phyloP scores from a whole-genome alignment of 1,140 invertebrate species.

The Papilio helenus region DNA sequence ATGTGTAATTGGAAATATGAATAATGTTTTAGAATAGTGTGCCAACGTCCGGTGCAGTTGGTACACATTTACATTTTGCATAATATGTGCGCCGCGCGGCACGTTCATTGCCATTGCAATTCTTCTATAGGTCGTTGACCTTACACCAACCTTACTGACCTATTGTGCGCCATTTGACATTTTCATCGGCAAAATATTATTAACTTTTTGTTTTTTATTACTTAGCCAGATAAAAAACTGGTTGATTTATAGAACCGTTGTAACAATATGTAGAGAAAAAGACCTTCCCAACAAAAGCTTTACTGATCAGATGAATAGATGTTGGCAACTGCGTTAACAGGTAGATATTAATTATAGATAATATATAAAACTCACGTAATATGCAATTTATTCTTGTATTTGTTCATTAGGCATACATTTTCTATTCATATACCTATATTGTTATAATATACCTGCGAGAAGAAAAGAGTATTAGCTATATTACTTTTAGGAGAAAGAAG shows the following conservation, averaged over 20 bases:
- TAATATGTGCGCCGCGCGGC: constrained; percentile 9
- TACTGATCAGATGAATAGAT: neutral
- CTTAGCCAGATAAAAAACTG: too few relatives aligned
- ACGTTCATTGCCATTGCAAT: constrained; percentile 12
- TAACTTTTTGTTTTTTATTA: neutral
- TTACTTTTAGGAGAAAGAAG: too few relatives aligned
- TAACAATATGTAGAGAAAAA: neutral
- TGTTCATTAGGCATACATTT: neutral
- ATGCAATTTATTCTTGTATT: neutral
- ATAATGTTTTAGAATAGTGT: neutral
- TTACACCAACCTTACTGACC: constrained; percentile 6
- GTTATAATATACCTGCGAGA: neutral
- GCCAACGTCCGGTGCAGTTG: neutral
- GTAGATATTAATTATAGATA: constrained; percentile 13
- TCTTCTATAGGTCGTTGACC: constrained; percentile 18
- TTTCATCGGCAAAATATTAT: neutral
- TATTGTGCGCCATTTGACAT: neutral
- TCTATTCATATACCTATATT: neutral
- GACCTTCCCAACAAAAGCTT: neutral
- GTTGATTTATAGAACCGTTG: too few relatives aligned
- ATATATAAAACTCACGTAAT: constrained; percentile 18
- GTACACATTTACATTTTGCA: constrained; percentile 10
- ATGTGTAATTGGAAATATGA: neutral
- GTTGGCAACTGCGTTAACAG: constrained; percentile 1
- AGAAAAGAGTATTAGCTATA: neutral